Evolutionary conservation across 2,888 invertebrate species (phyloP), one percentile per base, ranked within the genome.

Genomic region (Uropetala carovei): DNA sequence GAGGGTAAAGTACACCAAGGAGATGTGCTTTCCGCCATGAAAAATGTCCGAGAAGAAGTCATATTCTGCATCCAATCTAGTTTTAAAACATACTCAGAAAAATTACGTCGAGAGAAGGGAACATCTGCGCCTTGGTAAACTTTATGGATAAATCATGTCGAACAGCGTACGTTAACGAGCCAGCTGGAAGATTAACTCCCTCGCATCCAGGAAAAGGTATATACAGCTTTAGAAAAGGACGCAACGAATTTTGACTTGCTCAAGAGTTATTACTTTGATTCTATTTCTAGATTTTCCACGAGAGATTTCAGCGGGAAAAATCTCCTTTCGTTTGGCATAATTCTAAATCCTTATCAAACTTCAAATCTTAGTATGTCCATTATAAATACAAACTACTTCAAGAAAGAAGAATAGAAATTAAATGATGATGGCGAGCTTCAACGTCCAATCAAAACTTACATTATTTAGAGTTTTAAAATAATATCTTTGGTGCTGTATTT

Each of bases 41-140:
- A 75, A 75, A 75, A 27, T 75, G 27, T 75, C 22, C 75, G 27
- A 27, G 75, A 27, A 75, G 27, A 75, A 75, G 75, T 75, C 75
- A 27, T 75, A 27, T 27, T 75, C 22, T 75, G 75, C 75, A 75
- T 75, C 75, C 22, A 75, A 75, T 75, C 75, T 22, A 27, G 22
- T 27, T 43, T 27, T 75, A 75, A 75, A 75, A 75, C 75, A 75
- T 75, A 75, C 27, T 75, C 75, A 27, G 13, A 75, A 75, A 75
- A 75, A 75, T 75, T 75, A 75, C 22, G 27, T 27, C 27, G 75
- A 75, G 75, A 75, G 22, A 75, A 75, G 22, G 75, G 75, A 22
- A 27, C 75, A 75, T 75, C 75, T 75, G 75, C 75, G 75, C 75
- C 75, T 27, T 11, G 75, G 75, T 27, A 75, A 75, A 75, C 75